Evolutionary conservation across 1,140 invertebrate species (phyloP).

Genomic region (Pseudomyrmex flavicornis): DNA sequence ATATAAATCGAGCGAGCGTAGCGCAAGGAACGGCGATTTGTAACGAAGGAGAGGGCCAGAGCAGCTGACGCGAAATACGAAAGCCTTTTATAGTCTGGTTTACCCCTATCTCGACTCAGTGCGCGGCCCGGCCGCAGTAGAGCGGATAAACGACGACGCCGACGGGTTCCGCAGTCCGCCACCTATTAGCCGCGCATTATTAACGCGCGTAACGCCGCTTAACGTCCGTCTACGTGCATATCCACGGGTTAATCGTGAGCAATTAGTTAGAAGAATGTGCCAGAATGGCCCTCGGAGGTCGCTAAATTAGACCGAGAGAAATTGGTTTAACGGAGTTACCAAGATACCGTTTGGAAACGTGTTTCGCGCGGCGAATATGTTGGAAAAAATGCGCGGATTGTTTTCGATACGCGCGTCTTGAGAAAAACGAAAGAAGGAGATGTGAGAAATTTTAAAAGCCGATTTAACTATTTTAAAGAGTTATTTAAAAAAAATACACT

Average conservation of each 20-base stretch:
- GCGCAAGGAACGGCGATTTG: slow-evolving; percentile 52
- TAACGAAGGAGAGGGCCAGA: slow-evolving; percentile 29
- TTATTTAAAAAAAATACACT: neutral
- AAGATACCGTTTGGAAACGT: neutral
- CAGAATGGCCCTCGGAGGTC: slow-evolving; percentile 27
- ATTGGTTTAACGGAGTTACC: slow-evolving; percentile 52
- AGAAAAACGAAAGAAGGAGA: too few species aligned
- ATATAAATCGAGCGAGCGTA: slow-evolving; percentile 45
- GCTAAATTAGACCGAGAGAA: slow-evolving; percentile 65
- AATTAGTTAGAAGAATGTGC: slow-evolving; percentile 72
- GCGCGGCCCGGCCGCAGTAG: slow-evolving; percentile 53
- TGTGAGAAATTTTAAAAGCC: too few species aligned
- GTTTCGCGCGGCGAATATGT: neutral
- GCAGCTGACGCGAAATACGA: slow-evolving; percentile 51
- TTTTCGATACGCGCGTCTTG: too few species aligned
- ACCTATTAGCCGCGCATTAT: slow-evolving; percentile 74
- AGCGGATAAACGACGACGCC: slow-evolving; percentile 67
- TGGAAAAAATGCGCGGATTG: neutral
- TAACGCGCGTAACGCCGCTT: slow-evolving; percentile 67
- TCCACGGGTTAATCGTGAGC: slow-evolving; percentile 69
- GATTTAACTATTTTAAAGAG: neutral
- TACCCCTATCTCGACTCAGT: slow-evolving; percentile 44
- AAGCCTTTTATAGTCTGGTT: slow-evolving; percentile 54
- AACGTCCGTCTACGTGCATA: slow-evolving; percentile 64
- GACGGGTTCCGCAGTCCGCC: slow-evolving; percentile 20